Percentiles rank a stretch among this genome's conserved stretches.
phyloP scores from a whole-genome alignment of 2,888 invertebrate genomes.

The Eutolmus rufibarbis region DNA sequence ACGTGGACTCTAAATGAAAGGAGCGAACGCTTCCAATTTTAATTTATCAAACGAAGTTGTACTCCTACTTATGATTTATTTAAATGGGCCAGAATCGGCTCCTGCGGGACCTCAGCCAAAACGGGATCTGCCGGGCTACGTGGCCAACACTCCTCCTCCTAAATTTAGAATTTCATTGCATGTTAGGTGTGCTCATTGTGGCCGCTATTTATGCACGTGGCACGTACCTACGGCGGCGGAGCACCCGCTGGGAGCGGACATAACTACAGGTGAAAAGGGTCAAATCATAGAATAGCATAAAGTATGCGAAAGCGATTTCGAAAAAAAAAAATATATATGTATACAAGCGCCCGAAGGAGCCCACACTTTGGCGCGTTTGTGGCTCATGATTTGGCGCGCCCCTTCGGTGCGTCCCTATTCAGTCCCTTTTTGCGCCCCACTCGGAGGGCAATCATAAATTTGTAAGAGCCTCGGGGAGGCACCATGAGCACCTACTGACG shows the following conservation, averaged over 20 bases:
- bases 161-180: constrained; percentile 5
- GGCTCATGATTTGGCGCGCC: not conserved
- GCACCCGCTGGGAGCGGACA: not conserved
- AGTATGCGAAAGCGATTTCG: not conserved
- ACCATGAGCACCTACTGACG: constrained; percentile 22
- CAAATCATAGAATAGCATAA: not conserved
- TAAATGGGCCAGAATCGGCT: not conserved
- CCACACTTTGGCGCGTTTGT: not conserved
- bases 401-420: not conserved
- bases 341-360: not conserved
- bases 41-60: not conserved
- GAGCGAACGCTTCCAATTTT: not conserved
- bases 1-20: not conserved
- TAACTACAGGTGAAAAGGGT: constrained; percentile 27
- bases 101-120: not conserved
- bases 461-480: constrained; percentile 2
- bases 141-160: not conserved
- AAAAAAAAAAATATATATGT: not conserved
- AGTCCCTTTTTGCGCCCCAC: not conserved
- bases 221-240: not conserved
- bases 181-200: not conserved
- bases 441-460: constrained; percentile 23
- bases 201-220: not conserved
- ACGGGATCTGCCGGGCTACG: not conserved
- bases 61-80: not conserved